Conservation (phyloP, 2,113 vertebrate species). For the Pterocles burchelli region DNA sequence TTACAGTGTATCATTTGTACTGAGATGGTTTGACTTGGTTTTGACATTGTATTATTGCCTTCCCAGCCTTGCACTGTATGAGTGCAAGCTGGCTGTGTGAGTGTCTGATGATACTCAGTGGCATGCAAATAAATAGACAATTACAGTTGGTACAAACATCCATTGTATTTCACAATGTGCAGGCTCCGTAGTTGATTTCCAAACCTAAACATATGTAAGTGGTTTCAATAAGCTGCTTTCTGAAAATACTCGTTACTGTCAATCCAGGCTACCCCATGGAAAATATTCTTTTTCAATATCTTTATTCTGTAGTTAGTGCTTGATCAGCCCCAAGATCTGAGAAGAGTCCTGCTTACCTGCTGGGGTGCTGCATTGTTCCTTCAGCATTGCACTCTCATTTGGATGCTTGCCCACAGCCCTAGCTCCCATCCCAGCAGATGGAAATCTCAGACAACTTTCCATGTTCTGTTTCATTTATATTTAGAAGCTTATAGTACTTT, state of each 20-base stretch:
- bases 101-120: conserved; percentile 25
- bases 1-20: conserved; percentile 28
- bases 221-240: conserved; percentile 1
- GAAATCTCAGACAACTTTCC: neutral
- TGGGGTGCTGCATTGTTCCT: neutral
- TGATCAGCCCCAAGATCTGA: neutral
- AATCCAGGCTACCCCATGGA: neutral
- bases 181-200: neutral
- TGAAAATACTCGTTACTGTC: conserved; percentile 41
- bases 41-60: conserved; percentile 23
- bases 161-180: conserved; percentile 32
- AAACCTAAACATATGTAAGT: neutral
- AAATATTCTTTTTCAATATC: neutral
- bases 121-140: conserved; percentile 50
- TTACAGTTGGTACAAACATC: conserved; percentile 20
- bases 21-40: conserved; percentile 20
- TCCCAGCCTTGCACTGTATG: neutral
- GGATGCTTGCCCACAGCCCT: neutral
- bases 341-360: neutral
- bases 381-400: neutral
- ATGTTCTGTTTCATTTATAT: neutral
- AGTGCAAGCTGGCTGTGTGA: neutral
- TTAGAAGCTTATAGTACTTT: neutral
- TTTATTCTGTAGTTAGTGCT: neutral
- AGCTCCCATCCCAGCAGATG: neutral